Conservation (phyloP, 1,140 invertebrate genomes). For the Homarus americanus region DNA sequence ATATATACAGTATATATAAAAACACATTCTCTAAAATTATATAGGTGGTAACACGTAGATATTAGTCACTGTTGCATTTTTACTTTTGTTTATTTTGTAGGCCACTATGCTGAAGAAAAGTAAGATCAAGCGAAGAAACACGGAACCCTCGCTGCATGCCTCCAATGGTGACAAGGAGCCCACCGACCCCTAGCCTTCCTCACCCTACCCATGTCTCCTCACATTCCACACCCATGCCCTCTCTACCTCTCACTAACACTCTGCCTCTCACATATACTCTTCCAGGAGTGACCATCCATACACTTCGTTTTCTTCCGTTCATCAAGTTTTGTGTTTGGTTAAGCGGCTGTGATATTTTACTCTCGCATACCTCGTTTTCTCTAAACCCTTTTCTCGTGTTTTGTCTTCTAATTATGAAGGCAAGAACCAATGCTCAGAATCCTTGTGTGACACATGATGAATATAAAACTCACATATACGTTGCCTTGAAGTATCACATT, state of each 20-base stretch:
- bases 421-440: neutral
- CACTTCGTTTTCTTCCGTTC: neutral
- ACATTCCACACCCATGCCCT: neutral
- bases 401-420: no score
- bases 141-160: slow-evolving; percentile 86
- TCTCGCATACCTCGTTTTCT: neutral
- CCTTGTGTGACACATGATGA: neutral
- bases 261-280: neutral
- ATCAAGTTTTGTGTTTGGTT: no score
- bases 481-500: no score
- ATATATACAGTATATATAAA: no score
- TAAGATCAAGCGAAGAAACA: slow-evolving; percentile 95
- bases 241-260: neutral
- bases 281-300: neutral
- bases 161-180: slow-evolving; percentile 73
- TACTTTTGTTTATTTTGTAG: slow-evolving; percentile 77
- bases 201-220: neutral
- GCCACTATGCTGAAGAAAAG: slow-evolving; percentile 96
- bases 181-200: slow-evolving; percentile 50
- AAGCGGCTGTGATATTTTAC: neutral
- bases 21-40: no score
- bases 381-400: no score
- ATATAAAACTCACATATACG: no score
- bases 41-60: no score
- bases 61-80: neutral